Evolutionary conservation across 2,113 vertebrate genomes (phyloP), one percentile per base, ranked within the genome.

Genomic region (Crotalus tigris): DNA sequence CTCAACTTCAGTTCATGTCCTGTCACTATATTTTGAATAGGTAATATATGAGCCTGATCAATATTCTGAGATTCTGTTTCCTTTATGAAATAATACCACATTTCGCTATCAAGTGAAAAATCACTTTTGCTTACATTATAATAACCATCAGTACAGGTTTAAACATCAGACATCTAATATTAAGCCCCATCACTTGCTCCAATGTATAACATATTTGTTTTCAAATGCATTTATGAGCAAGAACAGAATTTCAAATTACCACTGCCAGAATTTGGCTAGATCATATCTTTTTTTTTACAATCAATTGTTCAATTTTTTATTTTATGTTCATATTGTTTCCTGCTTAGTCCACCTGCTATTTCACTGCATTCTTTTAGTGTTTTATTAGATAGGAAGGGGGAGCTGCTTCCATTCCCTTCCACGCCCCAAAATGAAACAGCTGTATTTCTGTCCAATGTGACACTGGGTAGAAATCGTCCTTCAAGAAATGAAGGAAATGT

Each of bases 381-480:
- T 97, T 96, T 94, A 94, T 91, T 92, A 91, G 88, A 24, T 11
- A 91, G 94, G 49, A 29, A 39, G 24, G 49, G 61, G 57, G 59
- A 21, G 24, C 17, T 17, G 61, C 26, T 46, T 92, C 93, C 39
- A 87, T 57, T 87, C 92, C 91, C 90, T 69, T 0, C n/a, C 93
- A 90, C 1, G 64, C 61, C 91, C 91, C 89, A 94, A 93, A 12
- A 49, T 91, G 91, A 96, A 97, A 95, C 4, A 6, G 89, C 4
- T 3, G 3, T 85, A 81, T 39, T 88, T 96, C 91, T 96, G 96
- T 94, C 95, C 3, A 95, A 95, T 13, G 3, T 94, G 87, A 93
- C 11, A 46, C 49, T 15, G 57, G 21, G 81, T 75, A 75, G 69
- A 75, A 88, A 46, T 89, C 87, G 91, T 95, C 1, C 90, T 90